phyloP scores from a whole-genome alignment of 2,797 vertebrate genomes.

The Phrynocephalus guinanensis region DNA sequence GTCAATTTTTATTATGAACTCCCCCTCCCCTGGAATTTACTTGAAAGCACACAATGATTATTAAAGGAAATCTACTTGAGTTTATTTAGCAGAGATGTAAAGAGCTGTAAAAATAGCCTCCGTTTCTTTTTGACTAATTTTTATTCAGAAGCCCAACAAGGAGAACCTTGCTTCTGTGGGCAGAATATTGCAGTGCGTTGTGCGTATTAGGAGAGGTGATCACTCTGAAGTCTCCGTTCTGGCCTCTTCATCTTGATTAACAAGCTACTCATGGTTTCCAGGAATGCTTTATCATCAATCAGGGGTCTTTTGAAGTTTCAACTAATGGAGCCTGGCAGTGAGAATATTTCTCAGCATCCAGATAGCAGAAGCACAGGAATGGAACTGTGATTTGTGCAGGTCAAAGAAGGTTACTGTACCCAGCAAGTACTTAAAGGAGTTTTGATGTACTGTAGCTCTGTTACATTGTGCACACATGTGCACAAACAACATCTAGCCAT shows the following conservation, averaged over 20 bases:
- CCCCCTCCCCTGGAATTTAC: not conserved
- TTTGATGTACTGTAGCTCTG: not conserved
- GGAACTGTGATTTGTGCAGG: not conserved
- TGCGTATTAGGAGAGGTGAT: too few species aligned
- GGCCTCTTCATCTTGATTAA: slow-evolving; percentile 13
- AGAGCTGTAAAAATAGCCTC: slow-evolving; percentile 3
- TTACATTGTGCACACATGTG: not conserved
- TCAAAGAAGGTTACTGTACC: not conserved
- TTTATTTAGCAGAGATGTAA: not conserved
- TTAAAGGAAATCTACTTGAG: not conserved
- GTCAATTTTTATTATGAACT: not conserved
- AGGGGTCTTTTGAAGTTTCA: slow-evolving; percentile 14
- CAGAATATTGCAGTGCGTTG: too few species aligned
- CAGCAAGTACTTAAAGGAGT: not conserved
- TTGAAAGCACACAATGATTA: too few species aligned
- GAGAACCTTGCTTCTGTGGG: not conserved
- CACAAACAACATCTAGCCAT: too few species aligned
- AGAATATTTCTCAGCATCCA: not conserved
- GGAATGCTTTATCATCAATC: slow-evolving; percentile 9
- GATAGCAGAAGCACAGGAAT: not conserved
- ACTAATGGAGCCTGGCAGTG: slow-evolving; percentile 12
- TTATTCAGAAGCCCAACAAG: not conserved
- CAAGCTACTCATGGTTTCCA: not conserved
- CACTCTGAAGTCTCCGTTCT: not conserved
- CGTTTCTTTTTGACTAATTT: slow-evolving; percentile 7